Conservation (phyloP, 2,113 vertebrate species). For the Condylura cristata region DNA sequence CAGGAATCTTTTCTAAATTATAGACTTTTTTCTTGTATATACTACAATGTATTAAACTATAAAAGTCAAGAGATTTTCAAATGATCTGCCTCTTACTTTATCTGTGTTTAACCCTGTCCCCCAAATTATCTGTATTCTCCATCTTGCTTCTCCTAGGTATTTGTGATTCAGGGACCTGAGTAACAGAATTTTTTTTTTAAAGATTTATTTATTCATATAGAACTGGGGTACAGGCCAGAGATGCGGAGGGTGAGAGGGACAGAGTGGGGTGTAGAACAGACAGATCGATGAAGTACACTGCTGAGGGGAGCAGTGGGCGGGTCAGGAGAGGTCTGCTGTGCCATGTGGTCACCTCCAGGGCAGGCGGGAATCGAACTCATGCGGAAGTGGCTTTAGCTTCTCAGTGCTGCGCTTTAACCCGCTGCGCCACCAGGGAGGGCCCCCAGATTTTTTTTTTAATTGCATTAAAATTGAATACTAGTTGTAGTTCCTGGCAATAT, state of each 20-base stretch:
- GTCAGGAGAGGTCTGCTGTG: too few species aligned
- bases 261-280: too few species aligned
- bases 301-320: too few species aligned
- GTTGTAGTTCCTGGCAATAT: not conserved
- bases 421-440: too few species aligned
- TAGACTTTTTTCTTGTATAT: not conserved
- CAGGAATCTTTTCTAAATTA: not conserved
- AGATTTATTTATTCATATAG: too few species aligned
- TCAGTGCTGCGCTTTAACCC: too few species aligned
- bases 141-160: not conserved
- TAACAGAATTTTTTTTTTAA: constrained; percentile 6
- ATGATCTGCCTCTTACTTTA: not conserved
- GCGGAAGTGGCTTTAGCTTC: too few species aligned
- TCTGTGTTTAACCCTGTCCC: not conserved
- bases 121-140: not conserved
- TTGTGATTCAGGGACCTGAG: not conserved
- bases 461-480: not conserved
- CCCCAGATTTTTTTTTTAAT: not conserved
- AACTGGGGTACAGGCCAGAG: too few species aligned
- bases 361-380: too few species aligned
- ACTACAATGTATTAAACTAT: not conserved
- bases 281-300: too few species aligned
- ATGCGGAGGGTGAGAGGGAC: too few species aligned
- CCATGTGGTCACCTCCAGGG: too few species aligned
- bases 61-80: constrained; percentile 25